Evolutionary conservation across 2,888 invertebrate species (phyloP).

Genomic region (Melieria omissa): DNA sequence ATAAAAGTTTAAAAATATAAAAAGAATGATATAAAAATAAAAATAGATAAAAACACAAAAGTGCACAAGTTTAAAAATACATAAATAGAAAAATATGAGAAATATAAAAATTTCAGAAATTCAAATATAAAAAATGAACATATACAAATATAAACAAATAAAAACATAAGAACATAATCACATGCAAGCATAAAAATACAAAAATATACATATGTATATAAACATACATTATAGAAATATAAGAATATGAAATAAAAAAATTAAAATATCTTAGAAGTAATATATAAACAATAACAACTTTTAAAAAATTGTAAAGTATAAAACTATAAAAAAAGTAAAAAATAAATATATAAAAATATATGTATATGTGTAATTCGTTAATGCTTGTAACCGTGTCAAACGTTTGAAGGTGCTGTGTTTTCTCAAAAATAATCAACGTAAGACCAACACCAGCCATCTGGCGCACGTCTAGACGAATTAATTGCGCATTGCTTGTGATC

Average conservation of each 20-base stretch:
- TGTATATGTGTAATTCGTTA: not conserved
- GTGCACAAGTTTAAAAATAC: not conserved
- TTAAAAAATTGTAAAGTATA: not conserved
- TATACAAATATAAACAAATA: not conserved
- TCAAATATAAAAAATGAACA: not conserved
- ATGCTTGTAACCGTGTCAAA: not conserved
- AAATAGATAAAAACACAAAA: not conserved
- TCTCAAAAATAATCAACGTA: no score
- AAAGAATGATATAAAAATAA: not conserved
- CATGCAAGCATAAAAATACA: not conserved
- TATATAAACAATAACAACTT: not conserved
- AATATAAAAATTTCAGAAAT: not conserved
- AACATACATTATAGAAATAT: no score
- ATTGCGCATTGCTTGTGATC: no score
- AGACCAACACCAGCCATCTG: no score
- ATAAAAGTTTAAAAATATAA: not conserved
- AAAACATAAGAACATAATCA: not conserved
- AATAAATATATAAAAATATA: not conserved
- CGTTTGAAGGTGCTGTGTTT: no score
- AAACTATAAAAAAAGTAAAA: not conserved
- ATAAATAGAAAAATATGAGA: not conserved
- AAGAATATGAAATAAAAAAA: not conserved
- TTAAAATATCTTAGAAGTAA: not conserved
- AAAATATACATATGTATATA: not conserved
- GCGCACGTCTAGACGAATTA: no score